Evolutionary conservation across 2,888 invertebrate genomes (phyloP), one percentile per base, ranked within the genome.

Genomic region (Lamellibrachia columna): DNA sequence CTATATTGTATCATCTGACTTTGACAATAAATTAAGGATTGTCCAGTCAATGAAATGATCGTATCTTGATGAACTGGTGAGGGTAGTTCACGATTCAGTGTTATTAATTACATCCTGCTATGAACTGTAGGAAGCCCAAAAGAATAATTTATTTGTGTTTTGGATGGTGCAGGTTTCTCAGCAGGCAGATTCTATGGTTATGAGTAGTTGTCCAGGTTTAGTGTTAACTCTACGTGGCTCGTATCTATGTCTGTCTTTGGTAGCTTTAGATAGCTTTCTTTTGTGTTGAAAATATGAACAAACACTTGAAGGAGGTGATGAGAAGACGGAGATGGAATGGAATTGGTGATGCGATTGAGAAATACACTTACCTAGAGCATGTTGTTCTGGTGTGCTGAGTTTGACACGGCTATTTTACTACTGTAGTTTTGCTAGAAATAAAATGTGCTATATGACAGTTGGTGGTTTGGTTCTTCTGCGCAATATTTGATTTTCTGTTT

Each of bases 91-190:
- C 75, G n/a, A 22, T 15, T 22, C 22, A 15, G 75, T 15, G 75
- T 75, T 22, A 22, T 75, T 75, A n/a, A 75, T 75, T n/a, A 75
- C 75, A 22, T 6, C n/a, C 75, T n/a, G n/a, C 22, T 22, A 75
- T 15, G 75, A 75, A 75, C 75, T 15, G 6, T 6, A 11, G 75
- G 22, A 75, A n/a, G 22, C 75, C 75, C 4, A 22, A 75, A 2
- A 75, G n/a, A 75, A 6, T 22, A 22, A 0, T 15, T 75, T 22
- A 75, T 75, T 75, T 60, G 22, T 40, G 40, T 15, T 75, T 6
- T 75, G 75, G 75, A 75, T 75, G 75, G 75, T 75, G 75, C 75
- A 75, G 75, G 75, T 75, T 75, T 75, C n/a, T 75, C 75, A 75
- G 75, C 22, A 15, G 75, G 75, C 75, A 4, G 75, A 75, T 75